Evolutionary conservation across 1,140 invertebrate genomes (phyloP), one percentile per base, ranked within the genome.

Genomic region (Camponotus pennsylvanicus): DNA sequence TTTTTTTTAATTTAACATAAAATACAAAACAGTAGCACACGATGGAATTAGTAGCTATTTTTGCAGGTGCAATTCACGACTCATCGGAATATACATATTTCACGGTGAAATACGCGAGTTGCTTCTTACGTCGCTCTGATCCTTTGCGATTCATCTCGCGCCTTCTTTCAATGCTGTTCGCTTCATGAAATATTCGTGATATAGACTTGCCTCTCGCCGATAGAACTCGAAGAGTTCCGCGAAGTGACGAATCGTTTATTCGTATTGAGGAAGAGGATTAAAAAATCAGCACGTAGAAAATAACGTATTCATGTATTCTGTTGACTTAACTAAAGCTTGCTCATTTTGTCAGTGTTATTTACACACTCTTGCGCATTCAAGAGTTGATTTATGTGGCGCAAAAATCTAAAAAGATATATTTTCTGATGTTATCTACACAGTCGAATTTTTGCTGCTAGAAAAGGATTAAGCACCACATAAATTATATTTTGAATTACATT

Each of bases 221-320:
- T 86, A 67, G 40, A 90, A 86, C 66, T 86, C 63, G 18, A 76
- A 45, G 70, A 85, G 76, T 90, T 92, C 86, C 85, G 59, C 67
- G 78, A 88, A 89, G n/a, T 42, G 79, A 66, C 73, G 64, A 86
- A 77, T 76, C 79, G 49, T 75, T 84, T 80, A 66, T 84, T 84
- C 88, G 52, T 83, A 73, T 57, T 42, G n/a, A 34, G 73, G 73
- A 86, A 78, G 88, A 71, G 76, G 57, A 87, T 89, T 84, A 55
- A 70, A 83, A 77, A 90, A 89, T n/a, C 77, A 27, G 67, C 78
- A 84, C 88, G 88, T 87, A 83, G 49, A 7, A 61, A 3, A 83
- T 89, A 79, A 89, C 40, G 45, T 90, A 90, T 89, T 86, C 78
- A 87, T 73, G 78, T 86, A 89, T 89, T 89, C 85, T 71, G 18